Base-by-base conservation (phyloP, 2,113 vertebrate species). In the Vombatus ursinus region DNA sequence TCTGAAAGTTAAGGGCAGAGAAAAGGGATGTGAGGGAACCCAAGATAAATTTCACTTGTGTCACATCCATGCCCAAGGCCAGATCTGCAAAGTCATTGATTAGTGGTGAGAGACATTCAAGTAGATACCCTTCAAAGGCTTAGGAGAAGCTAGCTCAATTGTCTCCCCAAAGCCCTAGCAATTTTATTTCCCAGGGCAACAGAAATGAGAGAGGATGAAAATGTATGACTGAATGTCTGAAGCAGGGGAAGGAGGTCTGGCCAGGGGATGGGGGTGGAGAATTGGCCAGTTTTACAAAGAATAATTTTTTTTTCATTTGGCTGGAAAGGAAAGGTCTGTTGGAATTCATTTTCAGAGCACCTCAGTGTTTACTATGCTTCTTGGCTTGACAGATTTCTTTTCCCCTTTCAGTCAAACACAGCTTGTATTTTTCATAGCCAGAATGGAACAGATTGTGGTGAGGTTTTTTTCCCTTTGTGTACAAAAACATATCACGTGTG, bases 391-490 rank as follows among this genome's bases (percentile, higher is more conserved):
- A 98, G 98, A 97, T 98, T 98, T 98, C 97, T 97, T 97, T 97
- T 96, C 97, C 98, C 97, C 94, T 98, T 96, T 89, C 97, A 97
- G 96, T 96, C 94, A 98, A 98, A 98, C 95, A 97, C 98, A 98
- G 98, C 98, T 98, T 98, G 98, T 98, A 98, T 98, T 98, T 98
- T 98, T 98, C 91, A 97, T 90, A 96, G 97, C 44, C 52, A 93
- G 97, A 93, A 94, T 95, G 25, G 92, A 98, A 96, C 98, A 98
- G 98, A 97, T 98, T 97, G 96, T 97, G 96, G 1, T 98, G 94
- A 93, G 84, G 94, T 97, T 98, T 96, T 92, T 97, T 96, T 95
- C 97, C 90, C 25, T 49, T 93, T 77, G 97, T 94, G 97, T 98
- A 97, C 95, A 97, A 98, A 98, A 98, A 97, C 97, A 98, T 53